Base-by-base conservation (phyloP, 2,888 invertebrate species). In the Nudaria mundana region DNA sequence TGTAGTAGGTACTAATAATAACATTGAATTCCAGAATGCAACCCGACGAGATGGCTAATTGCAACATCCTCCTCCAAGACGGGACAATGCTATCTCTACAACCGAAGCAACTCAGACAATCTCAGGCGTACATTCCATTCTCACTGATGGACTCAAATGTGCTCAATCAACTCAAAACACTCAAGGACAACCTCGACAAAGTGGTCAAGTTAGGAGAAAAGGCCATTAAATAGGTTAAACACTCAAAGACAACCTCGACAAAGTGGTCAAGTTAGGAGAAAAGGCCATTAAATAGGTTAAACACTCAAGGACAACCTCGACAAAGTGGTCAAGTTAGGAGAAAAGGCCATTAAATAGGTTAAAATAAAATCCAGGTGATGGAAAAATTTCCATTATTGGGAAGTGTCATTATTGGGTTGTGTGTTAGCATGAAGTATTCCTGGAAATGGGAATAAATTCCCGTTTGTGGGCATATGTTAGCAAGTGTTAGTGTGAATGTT, bases 51-150 rank as follows among this genome's bases (percentile, higher is more conserved):
- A 87, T 84, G 45, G 91, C 93, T 0, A 93, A 92, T 70, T 90
- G 93, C 56, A 93, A 92, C 70, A 92, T 93, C n/a, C 90, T 92
- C 0, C 76, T 93, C 0, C 66, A 80, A 12, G 91, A 93, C 65
- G 93, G 93, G 13, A 90, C 90, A 5, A 77, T 92, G 68, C 76
- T 93, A 2, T 91, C 93, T 0, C 73, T 93, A 1, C 87, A 92
- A 52, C 93, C 93, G 0, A 86, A 89, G 40, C 82, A 81, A 36
- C 64, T 89, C 33, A 68, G 87, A 0, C 69, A 80, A 49, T 85
- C 89, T 0, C 79, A 81, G 41, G 79, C 81, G 0, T 82, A 74
- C 68, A 84, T 89, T 6, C 88, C 89, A 0, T 81, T 81, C 74
- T 70, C 81, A 0, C 71, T 88, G 1, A 86, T 89, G 85, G 77